Evolutionary conservation across 2,113 vertebrate genomes (phyloP), one percentile per base, ranked within the genome.

Genomic region (Muscicapa adusta): DNA sequence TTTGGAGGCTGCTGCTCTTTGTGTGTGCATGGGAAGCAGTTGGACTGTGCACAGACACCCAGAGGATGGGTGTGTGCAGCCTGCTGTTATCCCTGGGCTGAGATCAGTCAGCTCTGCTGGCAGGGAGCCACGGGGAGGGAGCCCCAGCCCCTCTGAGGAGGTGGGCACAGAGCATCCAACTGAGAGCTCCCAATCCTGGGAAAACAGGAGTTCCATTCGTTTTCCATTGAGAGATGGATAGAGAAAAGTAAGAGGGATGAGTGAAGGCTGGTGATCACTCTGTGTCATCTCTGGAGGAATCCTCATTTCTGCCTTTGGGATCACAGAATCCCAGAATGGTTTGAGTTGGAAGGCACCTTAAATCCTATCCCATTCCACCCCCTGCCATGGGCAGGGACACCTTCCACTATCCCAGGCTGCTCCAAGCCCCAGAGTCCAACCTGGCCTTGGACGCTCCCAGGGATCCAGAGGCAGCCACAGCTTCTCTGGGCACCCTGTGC

Each of bases 351-450:
- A 28, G 8, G 45, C 18, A n/a, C 2, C 10, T 18, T 3, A 28
- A n/a, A 68, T 1, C 5, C 2, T 45, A n/a, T 1, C 60, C 5
- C 0, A 1, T 28, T 0, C 50, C 58, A 50, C 4, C 17, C 16
- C 20, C 29, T 58, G 20, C 25, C 17, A 18, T 18, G 20, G 25
- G 10, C 61, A 75, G 51, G 61, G 51, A 66, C 71, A 57, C 34
- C 70, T 62, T 0, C 47, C 80, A 72, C 47, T 6, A 1, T 33
- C 58, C 68, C 80, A 63, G 47, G 68, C 4, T 38, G 33, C 48
- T 45, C 57, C 79, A 8, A 68, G 24, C 11, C 43, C 63, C 2
- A 7, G 14, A 40, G 40, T 68, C 63, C 78, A 83, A 0, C 57
- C 53, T 48, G 77, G 17, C 63, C 63, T 68, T 22, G 77, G 40